Evolutionary conservation across 2,113 vertebrate genomes (phyloP), one percentile per base, ranked within the genome.

Genomic region (Pangasianodon hypophthalmus): DNA sequence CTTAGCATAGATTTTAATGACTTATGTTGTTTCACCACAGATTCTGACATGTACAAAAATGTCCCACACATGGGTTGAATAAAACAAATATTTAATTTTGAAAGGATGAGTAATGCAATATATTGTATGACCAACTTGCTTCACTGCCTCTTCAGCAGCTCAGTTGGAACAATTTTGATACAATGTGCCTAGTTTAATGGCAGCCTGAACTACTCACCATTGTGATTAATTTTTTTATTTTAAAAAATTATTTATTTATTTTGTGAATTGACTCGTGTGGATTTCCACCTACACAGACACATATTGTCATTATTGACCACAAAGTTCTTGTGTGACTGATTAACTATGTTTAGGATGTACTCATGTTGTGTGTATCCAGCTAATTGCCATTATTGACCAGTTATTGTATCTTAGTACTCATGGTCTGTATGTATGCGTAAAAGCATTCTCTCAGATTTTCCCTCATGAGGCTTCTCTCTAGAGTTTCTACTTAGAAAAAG

Each of bases 281-380:
- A 24, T 48, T 81, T 88, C 5, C 48, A 48, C 44, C 54, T 81
- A 29, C 52, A 87, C 11, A 82, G 2, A 71, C 58, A 67, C 52
- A 87, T 79, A 52, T 48, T 86, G 64, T 37, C 48, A 54, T 52
- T 54, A 56, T 81, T 67, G 87, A 88, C 46, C 87, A 52, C 87
- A 64, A 7, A 64, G 3, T 24, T 84, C 32, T 62, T 69, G n/a
- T 62, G 58, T 87, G 41, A 79, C 56, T 26, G 48, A 19, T 52
- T 24, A 81, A 37, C 58, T 64, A 9, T 52, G 21, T 58, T 75
- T 87, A 13, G 6, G 29, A 18, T 87, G 73, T 82, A 50, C 60
- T 69, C 24, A 41, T 52, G 14, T 54, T 41, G 44, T 41, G 32
- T 81, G 44, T 54, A 37, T 52, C 24, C 13, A 46, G 56, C 56